These are phyloP conservation scores for Calycopis cecrops DNA, from an alignment of 1,140 invertebrate genomes.

Conservation along the genomic window DNA sequence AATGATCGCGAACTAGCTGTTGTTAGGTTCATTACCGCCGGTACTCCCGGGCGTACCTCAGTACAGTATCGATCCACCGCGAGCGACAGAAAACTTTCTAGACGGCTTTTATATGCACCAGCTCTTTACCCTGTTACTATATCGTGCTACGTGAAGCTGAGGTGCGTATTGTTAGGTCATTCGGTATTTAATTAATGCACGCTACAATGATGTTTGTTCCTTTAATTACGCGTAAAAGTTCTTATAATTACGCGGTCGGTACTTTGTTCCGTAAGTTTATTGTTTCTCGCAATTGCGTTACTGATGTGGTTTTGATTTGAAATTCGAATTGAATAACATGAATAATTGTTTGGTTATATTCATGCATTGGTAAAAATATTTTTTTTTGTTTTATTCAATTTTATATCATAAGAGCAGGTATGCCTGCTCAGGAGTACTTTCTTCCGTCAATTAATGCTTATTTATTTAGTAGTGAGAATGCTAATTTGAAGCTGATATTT, in stretches of 20 bases:
- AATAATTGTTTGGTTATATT: no score
- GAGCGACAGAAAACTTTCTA: constrained; percentile 75
- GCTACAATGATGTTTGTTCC: not conserved
- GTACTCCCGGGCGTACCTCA: constrained; percentile 51
- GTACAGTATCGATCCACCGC: constrained; percentile 61
- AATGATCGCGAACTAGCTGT: constrained; percentile 56
- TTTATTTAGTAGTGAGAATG: no score
- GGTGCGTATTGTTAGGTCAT: constrained; percentile 43
- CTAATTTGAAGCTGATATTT: no score
- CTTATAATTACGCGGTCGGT: not conserved
- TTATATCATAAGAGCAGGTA: no score
- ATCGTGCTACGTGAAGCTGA: constrained; percentile 44
- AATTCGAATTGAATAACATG: not conserved
- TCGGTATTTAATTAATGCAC: constrained; percentile 20
- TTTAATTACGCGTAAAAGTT: constrained; percentile 21
- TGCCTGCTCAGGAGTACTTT: no score
- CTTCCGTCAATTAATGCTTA: no score
- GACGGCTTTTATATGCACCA: constrained; percentile 76
- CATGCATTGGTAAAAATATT: no score
- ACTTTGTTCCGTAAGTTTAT: no score
- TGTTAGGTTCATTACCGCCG: constrained; percentile 51
- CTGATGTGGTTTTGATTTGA: not conserved
- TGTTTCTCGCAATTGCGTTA: no score
- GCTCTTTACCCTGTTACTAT: constrained; percentile 59
- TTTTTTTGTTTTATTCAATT: no score